phyloP scores from a whole-genome alignment of 2,113 vertebrate genomes.

The Ovis canadensis region DNA sequence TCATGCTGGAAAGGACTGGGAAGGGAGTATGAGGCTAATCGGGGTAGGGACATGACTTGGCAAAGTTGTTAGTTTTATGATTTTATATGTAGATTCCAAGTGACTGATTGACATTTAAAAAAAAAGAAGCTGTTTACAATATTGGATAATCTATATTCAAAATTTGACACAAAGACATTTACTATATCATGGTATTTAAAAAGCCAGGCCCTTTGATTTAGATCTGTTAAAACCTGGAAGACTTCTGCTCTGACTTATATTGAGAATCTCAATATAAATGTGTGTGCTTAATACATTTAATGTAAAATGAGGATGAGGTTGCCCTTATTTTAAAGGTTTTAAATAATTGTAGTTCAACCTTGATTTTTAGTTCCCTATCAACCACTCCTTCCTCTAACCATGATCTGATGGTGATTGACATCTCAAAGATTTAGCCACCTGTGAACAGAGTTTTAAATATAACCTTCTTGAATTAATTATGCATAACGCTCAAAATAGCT shows the following conservation, averaged over 20 bases:
- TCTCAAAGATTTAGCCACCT: conserved; percentile 38
- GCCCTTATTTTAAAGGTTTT: conserved; percentile 5
- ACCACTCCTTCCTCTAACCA: not conserved
- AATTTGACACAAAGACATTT: not conserved
- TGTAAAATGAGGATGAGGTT: not conserved
- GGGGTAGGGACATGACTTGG: not conserved
- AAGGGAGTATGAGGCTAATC: not conserved
- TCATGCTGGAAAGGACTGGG: not conserved
- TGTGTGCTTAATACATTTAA: not conserved
- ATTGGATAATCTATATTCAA: not conserved
- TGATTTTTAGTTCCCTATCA: not conserved
- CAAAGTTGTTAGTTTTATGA: not conserved
- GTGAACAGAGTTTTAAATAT: conserved; percentile 52
- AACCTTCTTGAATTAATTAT: conserved; percentile 42
- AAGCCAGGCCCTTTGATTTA: not conserved
- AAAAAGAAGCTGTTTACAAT: not conserved
- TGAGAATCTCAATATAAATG: not conserved
- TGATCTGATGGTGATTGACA: not conserved
- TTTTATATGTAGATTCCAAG: conserved; percentile 11
- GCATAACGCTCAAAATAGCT: conserved; percentile 39
- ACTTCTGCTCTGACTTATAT: not conserved
- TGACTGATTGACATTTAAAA: not conserved
- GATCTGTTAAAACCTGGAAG: not conserved
- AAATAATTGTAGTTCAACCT: not conserved
- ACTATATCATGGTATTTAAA: not conserved